Base-by-base conservation (phyloP, 2,797 vertebrate genomes). In the Pelochelys cantorii region DNA sequence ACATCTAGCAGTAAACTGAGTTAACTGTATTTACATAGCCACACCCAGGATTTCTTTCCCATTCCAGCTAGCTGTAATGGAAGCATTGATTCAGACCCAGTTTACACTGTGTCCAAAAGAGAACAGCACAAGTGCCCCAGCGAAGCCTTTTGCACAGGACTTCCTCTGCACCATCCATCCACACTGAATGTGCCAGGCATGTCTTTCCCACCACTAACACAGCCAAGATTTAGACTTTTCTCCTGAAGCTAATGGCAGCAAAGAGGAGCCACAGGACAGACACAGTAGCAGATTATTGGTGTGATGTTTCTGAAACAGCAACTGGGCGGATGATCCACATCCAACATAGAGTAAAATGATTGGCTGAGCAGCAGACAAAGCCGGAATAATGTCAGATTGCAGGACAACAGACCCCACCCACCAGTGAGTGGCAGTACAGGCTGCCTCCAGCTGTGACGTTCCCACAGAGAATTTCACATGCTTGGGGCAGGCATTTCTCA, bases 371-470 rank as follows among this genome's bases (percentile, higher is more conserved):
- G 54, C 77, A 79, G 60, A 18, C 23, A 74, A 74, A 77, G 85
- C 94, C 96, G 92, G 77, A 78, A 95, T 92, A 95, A 96, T 90
- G 91, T 96, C 96, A 95, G 0, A 52, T 81, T 0, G 1, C 56
- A 78, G 79, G 62, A 65, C 4, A 7, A 15, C 5, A 65, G 31
- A 7, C 80, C 68, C 68, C 0, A 1, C 31, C 79, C 2, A 1
- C 59, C 31, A 0, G 25, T 15, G 0, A 77, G 83, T 34, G 0
- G 2, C 94, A 13, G 29, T 31, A 65, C 62, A 31, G 78, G 90
- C 60, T 68, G 31, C 83, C 92, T 79, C 91, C 81, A 84, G 82
- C 95, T 86, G 90, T 91, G 77, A 11, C 0, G 0, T 27, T 92
- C 93, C 92, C 93, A 91, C 9, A 0, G 52, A 91, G 94, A 93